Evolutionary conservation across 2,888 invertebrate species (phyloP), one percentile per base, ranked within the genome.

Genomic region (Eurois occulta): DNA sequence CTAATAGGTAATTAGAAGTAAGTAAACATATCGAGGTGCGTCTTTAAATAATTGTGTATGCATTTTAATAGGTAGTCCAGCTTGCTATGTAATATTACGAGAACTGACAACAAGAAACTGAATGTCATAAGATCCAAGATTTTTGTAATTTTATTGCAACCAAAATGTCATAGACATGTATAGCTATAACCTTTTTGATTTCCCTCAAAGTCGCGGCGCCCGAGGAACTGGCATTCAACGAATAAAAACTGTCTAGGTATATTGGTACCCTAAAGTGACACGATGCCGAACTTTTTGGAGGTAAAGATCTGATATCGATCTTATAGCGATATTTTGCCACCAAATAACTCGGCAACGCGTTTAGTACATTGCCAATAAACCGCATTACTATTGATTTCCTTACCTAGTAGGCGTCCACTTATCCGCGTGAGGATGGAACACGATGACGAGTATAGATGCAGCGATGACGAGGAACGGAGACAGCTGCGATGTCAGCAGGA

Each of bases 401-500:
- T 6, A 98, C 98, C 98, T 98, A 32, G 99, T 99, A 13, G 99
- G 99, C 73, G 99, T 99, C 99, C 99, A 99, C 90, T 98, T 98
- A 87, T 98, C 98, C 72, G 98, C 98, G 85, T 97, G 97, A 0
- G 99, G 99, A 94, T 99, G 98, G 92, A 97, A 98, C 64, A 98
- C 97, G 82, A 99, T 97, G 89, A 98, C 97, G 46, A 97, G 94
- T 83, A 98, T 97, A 71, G 98, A 98, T 58, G 97, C 92, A 2
- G 97, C 93, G 16, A 98, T 90, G 64, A 98, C 95, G 66, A 98
- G 90, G 52, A 97, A 87, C 10, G 98, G 98, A 8, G 98, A 97
- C 92, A 97, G 97, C 64, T 96, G 94, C 90, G 97, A 97, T 1
- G 98, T 98, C 73, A 99, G 95, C 78, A 98, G 97, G 89, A 98